Conservation (phyloP, 92 coral and sea anemone genomes). For the Zoanthus solanderi region DNA sequence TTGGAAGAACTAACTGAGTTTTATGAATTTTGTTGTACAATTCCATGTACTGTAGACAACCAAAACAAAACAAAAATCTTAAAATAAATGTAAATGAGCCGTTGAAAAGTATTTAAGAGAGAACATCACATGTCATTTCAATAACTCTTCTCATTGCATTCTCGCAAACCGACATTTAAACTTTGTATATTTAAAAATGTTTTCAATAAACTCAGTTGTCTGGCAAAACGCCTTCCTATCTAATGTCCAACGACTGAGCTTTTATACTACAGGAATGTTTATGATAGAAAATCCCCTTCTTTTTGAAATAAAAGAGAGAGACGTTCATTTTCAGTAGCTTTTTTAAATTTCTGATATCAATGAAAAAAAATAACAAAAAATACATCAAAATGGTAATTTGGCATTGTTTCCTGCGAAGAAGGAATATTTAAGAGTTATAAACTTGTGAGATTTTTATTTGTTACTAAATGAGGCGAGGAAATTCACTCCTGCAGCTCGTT, state of each 20-base stretch:
- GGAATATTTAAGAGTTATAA: not conserved
- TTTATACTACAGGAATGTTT: conserved; percentile 27
- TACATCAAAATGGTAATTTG: not conserved
- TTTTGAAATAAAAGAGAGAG: not conserved
- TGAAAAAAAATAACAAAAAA: not conserved
- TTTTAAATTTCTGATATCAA: not conserved
- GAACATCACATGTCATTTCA: conserved; percentile 31
- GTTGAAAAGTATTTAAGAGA: conserved; percentile 26
- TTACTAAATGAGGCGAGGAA: conserved; percentile 3
- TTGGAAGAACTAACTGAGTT: conserved; percentile 9
- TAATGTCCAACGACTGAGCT: conserved; percentile 14
- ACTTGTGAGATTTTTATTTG: not conserved
- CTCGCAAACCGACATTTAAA: conserved; percentile 33
- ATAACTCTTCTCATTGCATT: conserved; percentile 24
- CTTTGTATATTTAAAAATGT: conserved; percentile 43
- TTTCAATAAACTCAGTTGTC: conserved; percentile 44
- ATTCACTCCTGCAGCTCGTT: not conserved
- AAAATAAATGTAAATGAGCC: conserved; percentile 29
- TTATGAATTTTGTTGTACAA: conserved; percentile 1
- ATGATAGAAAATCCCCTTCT: conserved; percentile 1
- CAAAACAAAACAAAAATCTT: conserved; percentile 31
- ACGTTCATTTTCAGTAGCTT: not conserved
- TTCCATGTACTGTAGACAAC: conserved; percentile 37
- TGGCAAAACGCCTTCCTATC: not conserved
- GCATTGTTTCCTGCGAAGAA: conserved; percentile 21